Conservation (phyloP, 2,888 invertebrate species). For the Rugalucina vietnamica region DNA sequence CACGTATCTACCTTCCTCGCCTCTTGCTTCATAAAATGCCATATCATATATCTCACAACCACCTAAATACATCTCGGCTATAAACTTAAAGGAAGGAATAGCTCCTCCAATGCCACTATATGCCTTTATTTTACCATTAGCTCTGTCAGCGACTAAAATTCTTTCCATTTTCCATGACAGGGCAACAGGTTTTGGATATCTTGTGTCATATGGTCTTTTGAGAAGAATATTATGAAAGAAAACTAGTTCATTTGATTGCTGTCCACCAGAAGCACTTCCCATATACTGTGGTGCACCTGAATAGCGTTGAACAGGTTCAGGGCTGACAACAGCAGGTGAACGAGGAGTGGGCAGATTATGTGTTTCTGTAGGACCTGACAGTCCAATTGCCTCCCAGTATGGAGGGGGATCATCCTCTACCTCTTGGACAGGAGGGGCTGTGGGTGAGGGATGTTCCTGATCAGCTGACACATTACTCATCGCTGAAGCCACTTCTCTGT, state of each 20-base stretch:
- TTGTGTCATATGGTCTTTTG: conserved; percentile 38
- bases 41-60: conserved; percentile 52
- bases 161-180: conserved; percentile 44
- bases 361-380: conserved; percentile 28
- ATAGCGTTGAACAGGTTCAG: background rate
- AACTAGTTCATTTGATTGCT: conserved; percentile 23
- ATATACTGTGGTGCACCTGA: conserved; percentile 8
- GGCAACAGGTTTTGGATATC: conserved; percentile 29
- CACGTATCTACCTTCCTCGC: conserved; percentile 44
- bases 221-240: conserved; percentile 56
- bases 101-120: conserved; percentile 29
- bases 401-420: conserved; percentile 58
- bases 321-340: background rate
- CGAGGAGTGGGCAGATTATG: conserved; percentile 3
- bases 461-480: background rate
- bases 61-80: conserved; percentile 38
- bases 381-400: conserved; percentile 64
- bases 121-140: conserved; percentile 52
- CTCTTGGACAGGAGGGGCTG: conserved; percentile 28
- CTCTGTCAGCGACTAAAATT: conserved; percentile 50
- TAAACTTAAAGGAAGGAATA: too few relatives aligned
- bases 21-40: conserved; percentile 41
- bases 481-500: background rate
- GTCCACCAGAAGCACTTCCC: background rate
- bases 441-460: conserved; percentile 20